phyloP scores from a whole-genome alignment of 2,113 vertebrate species.

The Sylvietta virens region DNA sequence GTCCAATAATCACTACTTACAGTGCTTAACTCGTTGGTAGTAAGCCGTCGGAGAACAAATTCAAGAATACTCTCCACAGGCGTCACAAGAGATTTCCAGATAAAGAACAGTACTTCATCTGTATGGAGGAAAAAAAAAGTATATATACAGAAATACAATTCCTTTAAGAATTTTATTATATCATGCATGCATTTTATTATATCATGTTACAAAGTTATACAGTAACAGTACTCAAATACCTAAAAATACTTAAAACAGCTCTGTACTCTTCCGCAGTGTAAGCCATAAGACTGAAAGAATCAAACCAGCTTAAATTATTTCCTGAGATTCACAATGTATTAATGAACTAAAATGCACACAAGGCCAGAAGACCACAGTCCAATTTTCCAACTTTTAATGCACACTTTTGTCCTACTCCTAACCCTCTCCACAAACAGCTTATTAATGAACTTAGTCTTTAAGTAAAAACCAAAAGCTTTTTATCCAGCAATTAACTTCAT shows the following conservation, averaged over 20 bases:
- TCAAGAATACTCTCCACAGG: constrained; percentile 76
- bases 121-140: not conserved
- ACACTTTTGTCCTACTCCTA: not conserved
- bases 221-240: not conserved
- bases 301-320: not conserved
- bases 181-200: not conserved
- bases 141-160: not conserved
- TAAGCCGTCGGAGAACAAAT: constrained; percentile 81
- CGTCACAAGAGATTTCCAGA: constrained; percentile 67
- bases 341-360: not conserved
- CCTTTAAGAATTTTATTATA: not conserved
- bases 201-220: not conserved
- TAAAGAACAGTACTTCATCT: constrained; percentile 68
- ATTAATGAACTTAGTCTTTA: not conserved
- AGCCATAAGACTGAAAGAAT: not conserved
- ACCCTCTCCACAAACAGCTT: not conserved
- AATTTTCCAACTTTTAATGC: not conserved
- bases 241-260: not conserved
- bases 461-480: not conserved
- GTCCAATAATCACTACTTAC: constrained; percentile 67
- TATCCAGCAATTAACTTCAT: not conserved
- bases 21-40: constrained; percentile 76
- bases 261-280: not conserved
- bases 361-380: not conserved
- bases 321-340: not conserved